Evolutionary conservation across 2,888 invertebrate species (phyloP).

Genomic region (Anoncus sp.): DNA sequence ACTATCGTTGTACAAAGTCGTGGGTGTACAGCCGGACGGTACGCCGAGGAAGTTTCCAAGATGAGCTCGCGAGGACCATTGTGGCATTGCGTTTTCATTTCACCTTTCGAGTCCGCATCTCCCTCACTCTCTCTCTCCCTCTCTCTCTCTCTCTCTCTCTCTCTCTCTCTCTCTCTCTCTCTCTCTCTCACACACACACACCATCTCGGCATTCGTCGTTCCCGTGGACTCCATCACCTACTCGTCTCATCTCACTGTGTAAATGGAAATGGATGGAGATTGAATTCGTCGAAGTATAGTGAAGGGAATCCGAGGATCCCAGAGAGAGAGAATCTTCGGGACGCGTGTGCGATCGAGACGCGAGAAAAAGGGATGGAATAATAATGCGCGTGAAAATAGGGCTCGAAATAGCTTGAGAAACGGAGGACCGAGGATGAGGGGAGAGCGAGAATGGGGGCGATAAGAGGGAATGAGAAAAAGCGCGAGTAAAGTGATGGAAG

Average conservation of each 20-base stretch:
- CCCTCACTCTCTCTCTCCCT: constrained; percentile 10
- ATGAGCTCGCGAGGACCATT: constrained; percentile 41
- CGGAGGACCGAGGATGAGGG: not conserved
- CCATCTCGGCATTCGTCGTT: not conserved
- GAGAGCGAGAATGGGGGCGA: not conserved
- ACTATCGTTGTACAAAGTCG: constrained; percentile 26
- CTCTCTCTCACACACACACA: constrained; percentile 11
- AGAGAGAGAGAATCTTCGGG: constrained; percentile 14
- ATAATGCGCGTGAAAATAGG: constrained; percentile 56
- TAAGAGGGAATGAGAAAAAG: not conserved
- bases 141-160: constrained; percentile 17
- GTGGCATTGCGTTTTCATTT: constrained; percentile 48
- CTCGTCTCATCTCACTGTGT: constrained; percentile 63
- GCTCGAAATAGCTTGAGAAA: constrained; percentile 29
- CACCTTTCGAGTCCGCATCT: constrained; percentile 32
- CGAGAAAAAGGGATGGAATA: constrained; percentile 46
- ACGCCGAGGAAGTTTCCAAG: constrained; percentile 34
- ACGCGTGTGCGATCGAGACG: constrained; percentile 17
- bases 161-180: constrained; percentile 25
- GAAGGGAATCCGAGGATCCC: constrained; percentile 31
- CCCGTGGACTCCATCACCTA: constrained; percentile 61
- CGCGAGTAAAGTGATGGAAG: not conserved
- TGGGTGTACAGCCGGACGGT: constrained; percentile 26
- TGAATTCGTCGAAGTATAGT: constrained; percentile 66
- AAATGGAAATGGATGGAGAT: constrained; percentile 73